Conservation (phyloP, 2,113 vertebrate species). For the Plecturocebus donacophilus region DNA sequence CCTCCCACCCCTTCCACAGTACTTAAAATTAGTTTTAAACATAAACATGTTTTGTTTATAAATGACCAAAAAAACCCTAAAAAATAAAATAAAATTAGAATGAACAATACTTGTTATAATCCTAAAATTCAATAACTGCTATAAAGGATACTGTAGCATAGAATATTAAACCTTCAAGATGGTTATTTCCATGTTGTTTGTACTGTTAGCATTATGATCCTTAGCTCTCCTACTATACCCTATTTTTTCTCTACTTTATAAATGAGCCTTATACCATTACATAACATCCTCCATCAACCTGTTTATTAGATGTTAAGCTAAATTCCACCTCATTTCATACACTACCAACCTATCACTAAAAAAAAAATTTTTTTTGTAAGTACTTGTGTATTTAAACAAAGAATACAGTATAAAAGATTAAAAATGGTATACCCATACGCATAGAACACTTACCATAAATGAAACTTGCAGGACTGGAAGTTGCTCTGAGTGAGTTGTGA, state of each 20-base stretch:
- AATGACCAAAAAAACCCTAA: not conserved
- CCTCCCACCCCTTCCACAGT: not conserved
- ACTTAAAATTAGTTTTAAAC: not conserved
- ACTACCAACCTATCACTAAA: not conserved
- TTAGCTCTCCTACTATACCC: not conserved
- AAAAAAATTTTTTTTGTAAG: not conserved
- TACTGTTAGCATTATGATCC: not conserved
- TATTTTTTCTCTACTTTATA: not conserved
- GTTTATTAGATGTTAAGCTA: not conserved
- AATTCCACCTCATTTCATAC: slow-evolving; percentile 4
- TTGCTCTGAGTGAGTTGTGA: not conserved
- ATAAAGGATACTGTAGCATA: not conserved
- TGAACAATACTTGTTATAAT: not conserved
- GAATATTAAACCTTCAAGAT: not conserved
- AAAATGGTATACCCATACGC: not conserved
- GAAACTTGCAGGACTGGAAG: not conserved
- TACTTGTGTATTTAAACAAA: not conserved
- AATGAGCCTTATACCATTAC: not conserved
- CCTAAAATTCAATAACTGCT: not conserved
- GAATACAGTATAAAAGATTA: too few species aligned
- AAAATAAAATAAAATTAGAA: slow-evolving; percentile 28
- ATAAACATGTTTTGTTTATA: not conserved
- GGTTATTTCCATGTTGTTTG: not conserved
- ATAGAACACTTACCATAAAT: not conserved
- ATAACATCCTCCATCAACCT: not conserved